Percentiles rank a stretch among this genome's conserved stretches.
These are phyloP conservation scores for Sialis fuliginosa DNA, from an alignment of 2,888 invertebrate genomes.

Conservation along the genomic window DNA sequence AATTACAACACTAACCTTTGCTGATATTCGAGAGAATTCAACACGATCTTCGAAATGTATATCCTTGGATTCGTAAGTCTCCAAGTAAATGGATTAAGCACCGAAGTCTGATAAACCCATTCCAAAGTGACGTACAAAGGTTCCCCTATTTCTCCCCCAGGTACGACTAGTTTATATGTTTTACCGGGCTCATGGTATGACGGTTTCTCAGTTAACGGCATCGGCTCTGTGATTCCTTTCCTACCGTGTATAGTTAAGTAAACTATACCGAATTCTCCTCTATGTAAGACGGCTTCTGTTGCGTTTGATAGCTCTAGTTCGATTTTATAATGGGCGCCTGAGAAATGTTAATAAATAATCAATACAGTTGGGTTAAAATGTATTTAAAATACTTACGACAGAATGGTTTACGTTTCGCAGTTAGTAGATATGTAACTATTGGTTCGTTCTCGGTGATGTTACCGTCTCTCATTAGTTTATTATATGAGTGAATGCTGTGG, in stretches of 20 bases:
- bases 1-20: conserved; percentile 33
- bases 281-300: conserved; percentile 49
- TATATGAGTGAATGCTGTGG: conserved; percentile 36
- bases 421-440: conserved; percentile 52
- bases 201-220: conserved; percentile 17
- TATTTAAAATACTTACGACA: conserved; percentile 45
- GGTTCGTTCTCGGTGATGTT: conserved; percentile 30
- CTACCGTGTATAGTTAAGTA: conserved; percentile 45
- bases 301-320: conserved; percentile 56
- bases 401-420: conserved; percentile 48
- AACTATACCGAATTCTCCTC: conserved; percentile 62
- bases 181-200: conserved; percentile 54
- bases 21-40: conserved; percentile 55
- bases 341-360: too few species aligned
- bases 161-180: conserved; percentile 44
- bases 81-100: conserved; percentile 74
- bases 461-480: conserved; percentile 26
- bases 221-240: conserved; percentile 14
- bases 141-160: conserved; percentile 46
- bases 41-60: conserved; percentile 48
- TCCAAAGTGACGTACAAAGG: conserved; percentile 32
- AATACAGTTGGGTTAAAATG: too few species aligned
- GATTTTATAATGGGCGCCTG: conserved; percentile 66
- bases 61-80: conserved; percentile 56
- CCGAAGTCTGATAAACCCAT: conserved; percentile 62